Evolutionary conservation across 2,113 vertebrate genomes (phyloP), one percentile per base, ranked within the genome.

Genomic region (Holacanthus passer): DNA sequence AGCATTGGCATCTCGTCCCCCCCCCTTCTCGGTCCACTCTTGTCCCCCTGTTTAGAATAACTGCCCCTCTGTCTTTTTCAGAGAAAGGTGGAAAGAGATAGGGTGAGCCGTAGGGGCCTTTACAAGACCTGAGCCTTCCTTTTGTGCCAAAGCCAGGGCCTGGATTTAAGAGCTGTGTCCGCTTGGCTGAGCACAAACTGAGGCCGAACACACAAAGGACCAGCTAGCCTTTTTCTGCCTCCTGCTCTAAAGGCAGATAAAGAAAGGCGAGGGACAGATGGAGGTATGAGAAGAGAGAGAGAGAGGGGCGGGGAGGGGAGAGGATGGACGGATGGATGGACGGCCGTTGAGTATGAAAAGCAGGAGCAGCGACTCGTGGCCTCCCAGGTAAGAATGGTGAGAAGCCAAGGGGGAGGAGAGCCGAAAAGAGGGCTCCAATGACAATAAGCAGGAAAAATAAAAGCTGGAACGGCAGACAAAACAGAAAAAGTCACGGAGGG

Each of bases 101-200:
- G 75, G 69, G 78, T 73, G 64, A 85, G 69, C 86, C 72, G 64
- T 78, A 82, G 87, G 87, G 87, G 82, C 90, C 81, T 85, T 91
- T 88, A 76, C 81, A 84, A 82, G 92, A 80, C 77, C 75, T 39
- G 76, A 88, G 88, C 89, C 79, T 84, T 90, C 88, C 83, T 81
- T 93, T 94, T 94, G 90, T 95, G 83, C 83, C 67, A 72, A 78
- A 88, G 65, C 89, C 81, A 22, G 67, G 81, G 83, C 69, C 74
- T 91, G 91, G 89, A 90, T 92, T 91, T 93, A 88, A 88, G 92
- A 83, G 90, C 85, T 73, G 77, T 89, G 79, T 92, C 80, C 77
- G 93, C 93, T 92, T 91, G 88, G 84, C 77, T 90, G 90, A 94
- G 79, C 92, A 93, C 88, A 82, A 86, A 94, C 91, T 92, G 87